phyloP scores from a whole-genome alignment of 2,797 vertebrate species.

The Bradypodion pumilum region DNA sequence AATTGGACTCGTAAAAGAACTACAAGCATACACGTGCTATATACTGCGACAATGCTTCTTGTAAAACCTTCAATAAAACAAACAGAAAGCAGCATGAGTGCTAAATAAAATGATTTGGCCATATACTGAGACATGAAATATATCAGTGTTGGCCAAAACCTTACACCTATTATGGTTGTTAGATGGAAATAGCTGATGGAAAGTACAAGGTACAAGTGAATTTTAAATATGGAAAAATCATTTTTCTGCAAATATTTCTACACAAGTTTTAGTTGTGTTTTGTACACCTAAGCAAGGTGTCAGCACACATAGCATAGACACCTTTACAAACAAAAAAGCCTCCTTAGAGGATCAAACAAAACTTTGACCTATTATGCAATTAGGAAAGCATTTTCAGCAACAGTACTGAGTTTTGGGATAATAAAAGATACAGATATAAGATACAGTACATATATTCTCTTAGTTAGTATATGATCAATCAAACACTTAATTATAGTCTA shows the following conservation, averaged over 20 bases:
- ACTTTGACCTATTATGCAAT: neutral
- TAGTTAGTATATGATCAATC: too few relatives aligned
- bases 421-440: neutral
- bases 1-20: slow-evolving; percentile 92
- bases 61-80: slow-evolving; percentile 84
- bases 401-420: neutral
- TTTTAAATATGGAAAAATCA: neutral
- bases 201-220: neutral
- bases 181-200: neutral
- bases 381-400: neutral
- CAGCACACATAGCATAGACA: neutral
- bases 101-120: neutral
- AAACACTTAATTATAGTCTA: too few relatives aligned
- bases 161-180: too few relatives aligned
- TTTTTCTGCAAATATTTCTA: neutral
- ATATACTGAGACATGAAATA: neutral
- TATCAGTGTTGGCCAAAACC: too few relatives aligned
- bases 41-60: slow-evolving; percentile 90
- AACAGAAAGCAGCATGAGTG: neutral
- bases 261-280: neutral
- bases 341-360: neutral
- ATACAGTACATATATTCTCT: neutral
- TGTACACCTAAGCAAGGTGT: neutral
- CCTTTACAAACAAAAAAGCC: neutral
- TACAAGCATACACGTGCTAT: slow-evolving; percentile 96